Base-by-base conservation (phyloP, 1,140 invertebrate species). In the Aphelenchoides besseyi region DNA sequence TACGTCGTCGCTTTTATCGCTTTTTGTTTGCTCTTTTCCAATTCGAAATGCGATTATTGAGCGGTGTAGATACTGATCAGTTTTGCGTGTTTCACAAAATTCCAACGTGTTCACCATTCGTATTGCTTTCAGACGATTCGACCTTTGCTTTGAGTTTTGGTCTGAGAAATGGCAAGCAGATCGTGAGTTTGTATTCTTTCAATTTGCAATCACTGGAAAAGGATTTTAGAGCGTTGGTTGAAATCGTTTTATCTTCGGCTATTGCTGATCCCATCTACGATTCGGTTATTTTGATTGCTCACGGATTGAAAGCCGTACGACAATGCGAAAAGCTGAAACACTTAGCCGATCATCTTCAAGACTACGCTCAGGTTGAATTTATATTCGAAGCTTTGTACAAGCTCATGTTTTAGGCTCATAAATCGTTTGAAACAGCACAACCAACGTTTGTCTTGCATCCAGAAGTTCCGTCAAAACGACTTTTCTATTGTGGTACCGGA, bases 401-500 rank as follows among this genome's bases (percentile, higher is more conserved):
- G 23, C 53, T 0, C 8, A 30, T 37, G 18, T 30, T 76, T 73
- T 41, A 73, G 41, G 16, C 68, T 18, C 63, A 77, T 32, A 62
- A 54, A 18, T 54, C 32, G 23, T 52, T 77, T 16, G 66, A 75
- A 37, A 66, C 68, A n/a, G 77, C 69, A 12, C 28, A 9, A n/a
- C 66, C 36, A 2, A 68, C 64, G 3, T 52, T 77, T 29, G 68
- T 77, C 37, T 52, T 29, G 29, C 23, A 73, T 18, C 35, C 68
- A 3, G 28, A 48, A 12, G 23, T 77, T 23, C 63, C 67, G 3
- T 70, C 76, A 12, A 75, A 70, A 35, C 66, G 76, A 18, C 41
- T 77, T 18, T 37, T 77, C 30, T 77, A 79, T 57, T 63, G 68
- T 8, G 61, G 55, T 37, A 75, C 77, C 9, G 72, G 76, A 26